Evolutionary conservation across 2,888 invertebrate genomes (phyloP).

Genomic region (Amorpha juglandis): DNA sequence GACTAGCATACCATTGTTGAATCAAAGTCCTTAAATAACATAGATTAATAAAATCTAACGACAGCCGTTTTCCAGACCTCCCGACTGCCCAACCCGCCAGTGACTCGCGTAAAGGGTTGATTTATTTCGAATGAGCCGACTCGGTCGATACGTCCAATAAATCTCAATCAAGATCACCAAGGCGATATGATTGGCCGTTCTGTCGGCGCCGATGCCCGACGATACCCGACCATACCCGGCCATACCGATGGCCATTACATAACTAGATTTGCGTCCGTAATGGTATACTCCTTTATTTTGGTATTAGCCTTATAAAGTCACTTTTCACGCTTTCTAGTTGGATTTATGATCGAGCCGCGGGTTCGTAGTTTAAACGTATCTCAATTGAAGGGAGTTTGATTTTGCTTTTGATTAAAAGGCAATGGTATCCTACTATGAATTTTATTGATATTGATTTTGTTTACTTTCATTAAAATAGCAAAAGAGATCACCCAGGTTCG

Average conservation of each 20-base stretch:
- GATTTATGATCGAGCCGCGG: conserved; percentile 1
- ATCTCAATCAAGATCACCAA: conserved; percentile 80
- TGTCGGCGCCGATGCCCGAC: conserved; percentile 56
- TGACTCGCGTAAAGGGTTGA: conserved; percentile 27
- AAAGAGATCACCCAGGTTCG: no score
- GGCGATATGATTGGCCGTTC: conserved; percentile 57
- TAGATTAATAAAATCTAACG: no score
- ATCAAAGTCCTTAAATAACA: no score
- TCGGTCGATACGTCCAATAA: conserved; percentile 70
- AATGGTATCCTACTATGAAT: no score
- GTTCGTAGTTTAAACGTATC: neutral
- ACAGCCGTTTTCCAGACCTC: neutral
- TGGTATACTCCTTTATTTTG: conserved; percentile 58
- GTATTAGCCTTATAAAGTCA: conserved; percentile 21
- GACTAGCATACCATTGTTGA: no score
- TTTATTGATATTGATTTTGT: no score
- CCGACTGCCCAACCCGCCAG: neutral
- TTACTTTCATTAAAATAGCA: no score
- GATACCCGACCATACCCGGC: conserved; percentile 30
- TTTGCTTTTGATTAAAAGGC: conserved; percentile 1
- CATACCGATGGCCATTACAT: conserved; percentile 48
- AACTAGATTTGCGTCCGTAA: conserved; percentile 74
- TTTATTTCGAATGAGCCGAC: conserved; percentile 55
- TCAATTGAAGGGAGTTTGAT: neutral
- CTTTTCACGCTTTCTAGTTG: conserved; percentile 26